phyloP scores from a whole-genome alignment of 2,797 vertebrate genomes.

The Cercopithecus hamlyni region DNA sequence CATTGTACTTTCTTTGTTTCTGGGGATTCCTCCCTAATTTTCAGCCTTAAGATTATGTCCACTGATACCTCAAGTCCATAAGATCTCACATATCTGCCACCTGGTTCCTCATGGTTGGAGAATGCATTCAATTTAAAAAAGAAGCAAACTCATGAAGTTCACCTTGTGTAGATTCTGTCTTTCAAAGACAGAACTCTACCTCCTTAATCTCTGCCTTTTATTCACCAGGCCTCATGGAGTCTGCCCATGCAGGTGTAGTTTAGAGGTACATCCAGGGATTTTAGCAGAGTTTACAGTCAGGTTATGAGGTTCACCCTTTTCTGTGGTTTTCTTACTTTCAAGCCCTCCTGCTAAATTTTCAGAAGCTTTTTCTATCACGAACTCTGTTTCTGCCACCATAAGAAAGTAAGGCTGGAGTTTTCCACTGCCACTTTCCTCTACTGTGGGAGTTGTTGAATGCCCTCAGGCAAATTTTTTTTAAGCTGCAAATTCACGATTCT shows the following conservation, averaged over 20 bases:
- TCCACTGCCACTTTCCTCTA: not conserved
- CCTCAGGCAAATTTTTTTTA: not conserved
- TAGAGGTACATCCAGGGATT: not conserved
- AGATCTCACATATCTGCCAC: not conserved
- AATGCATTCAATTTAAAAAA: not conserved
- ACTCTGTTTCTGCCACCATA: not conserved
- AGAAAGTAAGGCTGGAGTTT: not conserved
- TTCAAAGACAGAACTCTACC: not conserved
- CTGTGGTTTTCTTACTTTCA: constrained; percentile 20
- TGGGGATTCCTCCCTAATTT: not conserved
- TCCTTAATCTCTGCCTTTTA: not conserved
- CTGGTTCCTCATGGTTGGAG: not conserved
- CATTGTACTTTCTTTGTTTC: not conserved
- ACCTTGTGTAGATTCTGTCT: not conserved
- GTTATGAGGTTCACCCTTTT: not conserved
- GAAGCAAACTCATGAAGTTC: not conserved
- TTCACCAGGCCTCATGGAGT: not conserved
- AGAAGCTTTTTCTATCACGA: not conserved
- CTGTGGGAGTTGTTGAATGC: not conserved
- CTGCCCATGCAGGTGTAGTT: not conserved
- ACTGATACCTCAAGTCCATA: not conserved
- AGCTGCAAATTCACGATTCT: constrained; percentile 39
- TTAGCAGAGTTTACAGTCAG: not conserved
- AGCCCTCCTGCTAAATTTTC: not conserved
- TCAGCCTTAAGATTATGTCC: not conserved